A percentile compares a stretch with the other conserved stretches of the same genome.
phyloP scores from a whole-genome alignment of 2,797 vertebrate species.

The Zenarchopterus dispar region DNA sequence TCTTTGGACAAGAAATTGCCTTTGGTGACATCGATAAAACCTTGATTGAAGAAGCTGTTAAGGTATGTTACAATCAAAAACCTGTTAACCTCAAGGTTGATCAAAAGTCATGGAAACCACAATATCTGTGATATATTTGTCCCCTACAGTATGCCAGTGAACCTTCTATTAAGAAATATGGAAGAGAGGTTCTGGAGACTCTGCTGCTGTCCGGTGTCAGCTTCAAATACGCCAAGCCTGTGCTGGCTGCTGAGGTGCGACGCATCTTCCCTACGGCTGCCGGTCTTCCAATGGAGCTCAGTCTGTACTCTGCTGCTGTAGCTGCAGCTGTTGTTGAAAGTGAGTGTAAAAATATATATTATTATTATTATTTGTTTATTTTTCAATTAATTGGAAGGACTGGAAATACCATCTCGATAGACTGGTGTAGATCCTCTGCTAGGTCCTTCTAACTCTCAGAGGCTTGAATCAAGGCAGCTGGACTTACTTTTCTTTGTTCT shows the following conservation, averaged over 20 bases:
- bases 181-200: constrained; percentile 46
- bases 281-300: constrained; percentile 85
- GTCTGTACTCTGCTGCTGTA: constrained; percentile 77
- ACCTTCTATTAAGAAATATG: neutral
- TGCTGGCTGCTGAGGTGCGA: constrained; percentile 79
- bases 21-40: constrained; percentile 79
- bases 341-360: constrained; percentile 46
- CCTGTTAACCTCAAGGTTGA: neutral
- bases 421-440: too few relatives aligned
- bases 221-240: constrained; percentile 69
- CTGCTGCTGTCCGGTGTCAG: constrained; percentile 68
- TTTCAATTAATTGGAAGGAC: neutral
- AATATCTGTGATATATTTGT: neutral
- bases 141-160: constrained; percentile 60
- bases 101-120: neutral
- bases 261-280: constrained; percentile 80
- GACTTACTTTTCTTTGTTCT: too few relatives aligned
- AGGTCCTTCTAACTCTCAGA: neutral
- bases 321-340: constrained; percentile 64
- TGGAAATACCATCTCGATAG: neutral
- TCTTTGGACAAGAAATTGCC: constrained; percentile 85
- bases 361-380: too few relatives aligned
- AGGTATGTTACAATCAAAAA: constrained; percentile 67
- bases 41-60: constrained; percentile 68
- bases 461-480: too few relatives aligned